Evolutionary conservation across 2,113 vertebrate species (phyloP).

Genomic region (Ardeotis arabs): DNA sequence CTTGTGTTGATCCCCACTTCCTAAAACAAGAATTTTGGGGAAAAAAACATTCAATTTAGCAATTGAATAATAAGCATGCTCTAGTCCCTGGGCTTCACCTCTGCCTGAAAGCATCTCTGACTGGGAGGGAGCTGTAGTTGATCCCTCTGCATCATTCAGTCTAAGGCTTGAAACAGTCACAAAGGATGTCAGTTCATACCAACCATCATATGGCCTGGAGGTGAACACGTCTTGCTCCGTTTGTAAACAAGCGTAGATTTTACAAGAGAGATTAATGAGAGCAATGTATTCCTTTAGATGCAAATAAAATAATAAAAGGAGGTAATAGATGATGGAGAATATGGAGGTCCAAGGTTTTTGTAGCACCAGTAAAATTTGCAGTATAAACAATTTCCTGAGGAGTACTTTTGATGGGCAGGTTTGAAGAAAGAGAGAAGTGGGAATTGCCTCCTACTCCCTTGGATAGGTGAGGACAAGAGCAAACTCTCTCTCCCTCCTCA

Average conservation of each 20-base stretch:
- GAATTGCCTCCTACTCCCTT: background rate
- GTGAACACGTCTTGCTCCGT: background rate
- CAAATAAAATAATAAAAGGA: background rate
- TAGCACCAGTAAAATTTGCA: background rate
- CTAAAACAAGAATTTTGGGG: background rate
- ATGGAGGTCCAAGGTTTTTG: background rate
- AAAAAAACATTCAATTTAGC: background rate
- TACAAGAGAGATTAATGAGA: background rate
- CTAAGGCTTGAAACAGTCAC: background rate
- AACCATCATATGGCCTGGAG: background rate
- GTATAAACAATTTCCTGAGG: background rate
- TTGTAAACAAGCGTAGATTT: background rate
- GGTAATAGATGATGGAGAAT: background rate
- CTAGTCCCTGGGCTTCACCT: background rate
- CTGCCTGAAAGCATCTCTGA: background rate
- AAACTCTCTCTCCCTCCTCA: background rate
- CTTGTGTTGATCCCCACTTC: background rate
- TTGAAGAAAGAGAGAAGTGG: background rate
- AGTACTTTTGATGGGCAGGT: background rate
- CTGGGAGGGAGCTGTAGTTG: background rate
- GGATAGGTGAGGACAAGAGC: background rate
- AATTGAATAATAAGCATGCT: background rate
- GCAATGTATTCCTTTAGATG: background rate
- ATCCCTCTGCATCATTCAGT: background rate
- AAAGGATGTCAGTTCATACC: background rate